Evolutionary conservation across 1,140 invertebrate species (phyloP), one percentile per base, ranked within the genome.

Genomic region (Phenacoccus solenopsis): DNA sequence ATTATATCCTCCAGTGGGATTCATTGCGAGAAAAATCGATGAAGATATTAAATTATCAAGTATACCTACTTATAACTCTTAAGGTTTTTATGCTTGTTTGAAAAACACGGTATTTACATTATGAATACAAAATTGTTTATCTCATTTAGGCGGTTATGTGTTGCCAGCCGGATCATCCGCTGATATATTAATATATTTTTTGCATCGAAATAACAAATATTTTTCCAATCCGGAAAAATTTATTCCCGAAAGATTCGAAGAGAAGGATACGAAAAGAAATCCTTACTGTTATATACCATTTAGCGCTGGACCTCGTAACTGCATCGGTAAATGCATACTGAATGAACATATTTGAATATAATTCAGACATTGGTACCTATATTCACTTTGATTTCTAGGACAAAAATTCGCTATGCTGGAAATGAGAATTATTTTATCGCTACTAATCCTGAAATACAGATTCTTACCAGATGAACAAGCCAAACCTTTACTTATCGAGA

Each of bases 211-310:
- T 76, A 82, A 85, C 1, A 80, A 86, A 28, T 80, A 83, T 22
- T 93, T 86, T 75, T 84, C 88, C 28, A 83, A 93, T 75, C 90
- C 91, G 0, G 79, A 88, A 20, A 79, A 78, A 7, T 94, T 90
- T 75, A 80, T 86, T 75, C 91, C 91, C 0, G 89, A 93, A 28
- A 80, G 90, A 74, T 93, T 93, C 78, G 75, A 84, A 9, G 82
- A 64, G 20, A 49, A n/a, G 16, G 38, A 49, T 16, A n/a, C 12
- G 2, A 49, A 74, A 20, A 78, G 84, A 49, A 84, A 83, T 77
- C 81, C 80, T 7, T 87, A 81, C 73, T 77, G 80, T 12, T 89
- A 85, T 77, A 78, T 91, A 32, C 85, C 88, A 1, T 91, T 91
- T 73, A 89, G 87, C 67, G 88, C 87, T 56, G 89, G 88, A 1